Conservation (phyloP, 2,888 invertebrate genomes). For the Stegophylla sp. region DNA sequence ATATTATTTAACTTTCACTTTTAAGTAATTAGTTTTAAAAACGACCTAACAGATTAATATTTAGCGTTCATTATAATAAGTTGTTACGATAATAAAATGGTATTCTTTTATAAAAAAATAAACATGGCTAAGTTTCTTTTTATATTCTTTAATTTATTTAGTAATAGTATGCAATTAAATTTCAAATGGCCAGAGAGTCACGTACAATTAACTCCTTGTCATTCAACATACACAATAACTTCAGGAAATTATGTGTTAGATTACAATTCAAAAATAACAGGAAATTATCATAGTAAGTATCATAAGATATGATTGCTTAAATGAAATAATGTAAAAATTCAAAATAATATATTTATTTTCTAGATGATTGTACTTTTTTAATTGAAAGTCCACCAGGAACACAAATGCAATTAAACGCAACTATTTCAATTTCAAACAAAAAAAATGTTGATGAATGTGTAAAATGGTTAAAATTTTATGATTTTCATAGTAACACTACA, state of each 20-base stretch:
- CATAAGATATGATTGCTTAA: neutral
- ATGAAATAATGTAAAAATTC: neutral
- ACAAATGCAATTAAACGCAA: conserved; percentile 37
- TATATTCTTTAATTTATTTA: conserved; percentile 27
- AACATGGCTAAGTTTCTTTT: neutral
- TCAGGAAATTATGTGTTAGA: conserved; percentile 39
- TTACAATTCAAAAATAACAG: conserved; percentile 50
- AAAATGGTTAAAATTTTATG: conserved; percentile 30
- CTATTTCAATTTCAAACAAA: conserved; percentile 36
- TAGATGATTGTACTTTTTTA: conserved; percentile 52
- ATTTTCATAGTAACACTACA: conserved; percentile 47
- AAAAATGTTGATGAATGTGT: conserved; percentile 3
- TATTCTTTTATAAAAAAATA: neutral
- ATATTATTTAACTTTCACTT: conserved; percentile 28
- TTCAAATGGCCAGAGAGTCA: conserved; percentile 36
- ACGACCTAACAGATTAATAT: neutral
- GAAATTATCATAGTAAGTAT: conserved; percentile 40
- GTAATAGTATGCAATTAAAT: conserved; percentile 35
- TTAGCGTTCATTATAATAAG: neutral
- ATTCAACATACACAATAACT: conserved; percentile 47
- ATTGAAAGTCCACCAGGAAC: conserved; percentile 47
- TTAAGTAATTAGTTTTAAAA: conserved; percentile 20
- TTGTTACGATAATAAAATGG: conserved; percentile 13
- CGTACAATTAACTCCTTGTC: conserved; percentile 52
- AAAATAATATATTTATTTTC: neutral